Evolutionary conservation across 2,888 invertebrate species (phyloP).

Genomic region (Priocnemis perturbator): DNA sequence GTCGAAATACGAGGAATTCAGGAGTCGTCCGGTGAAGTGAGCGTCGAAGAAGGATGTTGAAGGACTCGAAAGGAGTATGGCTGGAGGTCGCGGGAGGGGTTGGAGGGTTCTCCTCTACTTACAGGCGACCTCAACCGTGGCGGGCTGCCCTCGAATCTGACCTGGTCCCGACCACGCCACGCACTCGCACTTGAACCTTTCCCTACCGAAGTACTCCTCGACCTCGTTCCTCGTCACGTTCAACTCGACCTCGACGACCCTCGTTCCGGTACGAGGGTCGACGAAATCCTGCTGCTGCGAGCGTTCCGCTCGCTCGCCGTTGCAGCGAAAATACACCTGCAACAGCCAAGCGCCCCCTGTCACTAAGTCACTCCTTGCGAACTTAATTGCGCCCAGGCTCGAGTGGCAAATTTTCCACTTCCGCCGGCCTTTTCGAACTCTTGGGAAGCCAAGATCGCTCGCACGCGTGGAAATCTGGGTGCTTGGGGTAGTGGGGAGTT

Average conservation of each 20-base stretch:
- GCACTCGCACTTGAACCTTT: conserved; percentile 93
- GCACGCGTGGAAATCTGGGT: no score
- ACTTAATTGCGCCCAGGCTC: no score
- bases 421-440: no score
- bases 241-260: conserved; percentile 89
- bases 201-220: conserved; percentile 92
- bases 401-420: no score
- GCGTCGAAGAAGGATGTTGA: conserved; percentile 24
- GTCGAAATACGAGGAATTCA: not conserved
- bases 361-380: not conserved
- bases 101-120: conserved; percentile 77
- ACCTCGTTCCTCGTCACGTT: conserved; percentile 91
- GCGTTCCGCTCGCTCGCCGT: conserved; percentile 78
- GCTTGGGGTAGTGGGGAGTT: no score
- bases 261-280: conserved; percentile 90
- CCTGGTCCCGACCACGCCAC: conserved; percentile 92
- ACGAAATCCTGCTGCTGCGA: conserved; percentile 84
- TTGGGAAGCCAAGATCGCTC: no score
- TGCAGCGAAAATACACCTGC: conserved; percentile 91
- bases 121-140: conserved; percentile 94
- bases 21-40: conserved; percentile 18
- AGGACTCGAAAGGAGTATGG: conserved; percentile 10
- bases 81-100: not conserved
- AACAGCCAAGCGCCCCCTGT: conserved; percentile 3
- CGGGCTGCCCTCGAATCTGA: conserved; percentile 88